Evolutionary conservation across 2,888 invertebrate genomes (phyloP), one percentile per base, ranked within the genome.

Genomic region (Lepeophtheirus nordmannii): DNA sequence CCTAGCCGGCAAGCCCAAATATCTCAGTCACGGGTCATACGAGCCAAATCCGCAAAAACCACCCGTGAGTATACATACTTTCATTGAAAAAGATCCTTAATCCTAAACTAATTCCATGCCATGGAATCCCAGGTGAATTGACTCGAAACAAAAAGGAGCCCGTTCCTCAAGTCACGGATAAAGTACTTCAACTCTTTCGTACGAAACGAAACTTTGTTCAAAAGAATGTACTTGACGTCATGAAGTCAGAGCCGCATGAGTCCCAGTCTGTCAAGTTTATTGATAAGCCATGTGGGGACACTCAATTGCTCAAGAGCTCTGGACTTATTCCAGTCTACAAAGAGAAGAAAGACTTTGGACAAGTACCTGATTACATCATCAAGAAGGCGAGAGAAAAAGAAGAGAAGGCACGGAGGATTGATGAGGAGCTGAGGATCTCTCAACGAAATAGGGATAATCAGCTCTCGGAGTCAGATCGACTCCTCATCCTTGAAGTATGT

Each of bases 261-360:
- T 41, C n/a, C 17, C 10, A 62, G 14, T 20, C 39, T 14, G n/a
- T 17, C 11, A 30, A 58, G 12, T 38, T 65, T 17, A 58, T 65
- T 20, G 65, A 65, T 40, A 14, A 20, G 46, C 37, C 58, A 14
- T n/a, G 20, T n/a, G 65, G 65, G 17, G 38, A 14, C n/a, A 17
- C 17, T 17, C 65, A 65, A 11, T 40, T 30, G 8, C 10, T 56
- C 12, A 23, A 58, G 3, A 58, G 17, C n/a, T 53, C 65, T 14
- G 65, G 65, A 37, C n/a, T 65, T 20, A 38, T 65, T 23, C 58
- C 65, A 20, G 39, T n/a, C 17, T 65, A 58, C 39, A 20, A 20
- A 23, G 38, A 58, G 39, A 65, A 65, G 38, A 65, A 65, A 38
- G 65, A 30, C 9, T 62, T 62, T 62, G 62, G 62, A 20, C 39